These are phyloP conservation scores for Petrocephalus microphthalmus DNA, from an alignment of 2,113 vertebrate genomes.

Conservation along the genomic window DNA sequence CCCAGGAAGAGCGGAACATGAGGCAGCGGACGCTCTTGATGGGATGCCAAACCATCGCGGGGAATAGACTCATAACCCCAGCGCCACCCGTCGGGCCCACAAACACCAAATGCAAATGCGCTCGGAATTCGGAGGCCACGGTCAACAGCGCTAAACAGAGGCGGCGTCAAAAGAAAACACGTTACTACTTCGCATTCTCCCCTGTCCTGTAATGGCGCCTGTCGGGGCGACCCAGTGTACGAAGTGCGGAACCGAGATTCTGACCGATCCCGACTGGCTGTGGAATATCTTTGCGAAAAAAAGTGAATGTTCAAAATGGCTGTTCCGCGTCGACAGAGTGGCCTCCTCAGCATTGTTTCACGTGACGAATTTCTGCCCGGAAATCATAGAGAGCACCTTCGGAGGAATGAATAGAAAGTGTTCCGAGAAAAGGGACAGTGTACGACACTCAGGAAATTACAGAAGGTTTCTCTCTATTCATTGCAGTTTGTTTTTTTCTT, in stretches of 20 bases:
- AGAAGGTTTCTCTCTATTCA: background rate
- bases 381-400: background rate
- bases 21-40: background rate
- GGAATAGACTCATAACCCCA: background rate
- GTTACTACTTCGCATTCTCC: background rate
- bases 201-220: background rate
- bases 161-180: background rate
- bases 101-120: background rate
- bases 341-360: background rate
- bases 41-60: background rate
- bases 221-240: background rate
- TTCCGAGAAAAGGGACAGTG: background rate
- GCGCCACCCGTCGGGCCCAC: background rate
- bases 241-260: background rate
- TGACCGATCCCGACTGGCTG: background rate
- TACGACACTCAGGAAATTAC: background rate
- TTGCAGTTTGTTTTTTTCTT: background rate
- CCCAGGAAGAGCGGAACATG: background rate
- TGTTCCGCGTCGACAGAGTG: background rate
- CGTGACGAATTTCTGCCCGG: background rate
- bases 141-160: background rate
- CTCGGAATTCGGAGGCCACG: background rate
- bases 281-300: background rate
- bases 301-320: background rate
- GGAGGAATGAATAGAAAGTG: background rate